These are phyloP conservation scores for Perizoma affinitatum DNA, from an alignment of 2,888 invertebrate genomes.

Conservation along the genomic window DNA sequence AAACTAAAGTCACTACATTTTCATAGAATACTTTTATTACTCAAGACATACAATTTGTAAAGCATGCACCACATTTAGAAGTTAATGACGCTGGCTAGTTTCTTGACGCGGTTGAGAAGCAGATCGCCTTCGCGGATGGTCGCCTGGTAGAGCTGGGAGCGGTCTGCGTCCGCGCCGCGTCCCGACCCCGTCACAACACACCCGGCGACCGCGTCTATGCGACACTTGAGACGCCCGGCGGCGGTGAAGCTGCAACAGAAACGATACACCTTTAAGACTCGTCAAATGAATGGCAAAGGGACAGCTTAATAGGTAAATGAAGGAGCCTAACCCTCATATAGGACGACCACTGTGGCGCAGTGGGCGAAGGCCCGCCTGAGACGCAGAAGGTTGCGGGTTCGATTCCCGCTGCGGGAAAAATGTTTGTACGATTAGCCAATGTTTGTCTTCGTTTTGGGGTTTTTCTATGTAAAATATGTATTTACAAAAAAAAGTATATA, in stretches of 20 bases:
- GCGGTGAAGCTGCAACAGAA: constrained; percentile 92
- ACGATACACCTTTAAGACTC: background rate
- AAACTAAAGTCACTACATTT: constrained; percentile 20
- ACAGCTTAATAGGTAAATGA: too few relatives aligned
- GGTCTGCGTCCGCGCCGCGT: constrained; percentile 80
- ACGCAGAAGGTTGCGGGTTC: too few relatives aligned
- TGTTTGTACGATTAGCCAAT: too few relatives aligned
- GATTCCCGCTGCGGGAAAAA: too few relatives aligned
- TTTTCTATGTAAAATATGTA: too few relatives aligned
- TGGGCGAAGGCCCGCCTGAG: too few relatives aligned
- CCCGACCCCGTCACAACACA: constrained; percentile 94
- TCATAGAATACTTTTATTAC: constrained; percentile 34
- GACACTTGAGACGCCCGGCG: constrained; percentile 97
- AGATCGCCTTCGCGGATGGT: constrained; percentile 99
- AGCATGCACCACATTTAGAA: constrained; percentile 84
- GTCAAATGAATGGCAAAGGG: too few relatives aligned
- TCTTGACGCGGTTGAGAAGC: constrained; percentile 98
- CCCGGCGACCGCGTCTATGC: constrained; percentile 98
- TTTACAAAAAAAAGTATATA: too few relatives aligned
- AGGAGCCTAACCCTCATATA: too few relatives aligned
- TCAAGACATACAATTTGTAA: constrained; percentile 17
- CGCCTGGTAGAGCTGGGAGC: constrained; percentile 93
- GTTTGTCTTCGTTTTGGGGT: too few relatives aligned
- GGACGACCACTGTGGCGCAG: too few relatives aligned
- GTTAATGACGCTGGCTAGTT: constrained; percentile 99